A percentile compares a stretch with the other conserved stretches of the same genome.
These are phyloP conservation scores for Theristicus caerulescens DNA, from an alignment of 2,113 vertebrate genomes.

Conservation along the genomic window DNA sequence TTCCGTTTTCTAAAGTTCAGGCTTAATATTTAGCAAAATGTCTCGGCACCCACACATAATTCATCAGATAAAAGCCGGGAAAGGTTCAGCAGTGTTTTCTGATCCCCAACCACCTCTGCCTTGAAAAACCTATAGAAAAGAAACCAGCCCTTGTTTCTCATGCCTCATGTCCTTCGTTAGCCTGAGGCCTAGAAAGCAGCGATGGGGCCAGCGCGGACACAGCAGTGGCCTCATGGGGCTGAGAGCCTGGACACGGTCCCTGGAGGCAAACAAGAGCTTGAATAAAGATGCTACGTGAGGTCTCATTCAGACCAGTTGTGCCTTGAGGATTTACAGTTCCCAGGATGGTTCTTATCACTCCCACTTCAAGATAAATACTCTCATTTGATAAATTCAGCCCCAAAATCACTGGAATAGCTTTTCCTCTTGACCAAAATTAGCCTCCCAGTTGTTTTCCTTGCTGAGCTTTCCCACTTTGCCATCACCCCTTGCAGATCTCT, in stretches of 20 bases:
- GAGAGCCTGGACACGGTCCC: not conserved
- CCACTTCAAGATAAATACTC: not conserved
- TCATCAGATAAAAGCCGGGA: not conserved
- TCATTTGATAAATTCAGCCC: not conserved
- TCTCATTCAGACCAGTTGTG: not conserved
- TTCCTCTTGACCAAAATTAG: not conserved
- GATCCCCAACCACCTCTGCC: not conserved
- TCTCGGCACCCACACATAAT: not conserved
- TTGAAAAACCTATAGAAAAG: not conserved
- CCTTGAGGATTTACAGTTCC: not conserved
- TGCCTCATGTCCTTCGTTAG: not conserved
- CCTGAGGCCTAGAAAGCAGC: not conserved
- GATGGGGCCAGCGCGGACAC: not conserved
- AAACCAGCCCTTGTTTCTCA: not conserved
- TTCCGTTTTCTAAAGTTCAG: not conserved
- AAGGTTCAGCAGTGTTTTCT: not conserved
- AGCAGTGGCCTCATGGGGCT: not conserved
- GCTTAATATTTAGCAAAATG: not conserved
- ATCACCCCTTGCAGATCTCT: not conserved
- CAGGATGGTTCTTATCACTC: not conserved
- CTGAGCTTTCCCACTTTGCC: not conserved
- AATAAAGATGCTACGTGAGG: not conserved
- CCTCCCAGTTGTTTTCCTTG: not conserved
- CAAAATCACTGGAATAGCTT: not conserved
- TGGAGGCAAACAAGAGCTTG: not conserved